A percentile compares a stretch with the other conserved stretches of the same genome.
Conservation (phyloP, 2,113 vertebrate genomes). For the Cryptomyrus ogoouensis region DNA sequence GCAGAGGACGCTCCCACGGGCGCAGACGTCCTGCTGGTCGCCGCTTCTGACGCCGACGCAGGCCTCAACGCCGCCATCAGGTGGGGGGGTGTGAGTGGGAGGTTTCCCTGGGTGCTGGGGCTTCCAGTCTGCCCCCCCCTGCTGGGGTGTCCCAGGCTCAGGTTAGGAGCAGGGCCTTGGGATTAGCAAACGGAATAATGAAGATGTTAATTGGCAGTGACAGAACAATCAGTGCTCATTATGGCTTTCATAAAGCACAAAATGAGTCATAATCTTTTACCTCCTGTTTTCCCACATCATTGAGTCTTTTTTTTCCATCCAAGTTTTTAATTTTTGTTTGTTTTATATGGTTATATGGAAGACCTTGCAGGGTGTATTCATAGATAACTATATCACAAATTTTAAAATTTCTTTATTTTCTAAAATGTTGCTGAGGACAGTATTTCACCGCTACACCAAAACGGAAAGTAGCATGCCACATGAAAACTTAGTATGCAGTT, state of each 20-base stretch:
- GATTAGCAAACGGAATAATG: slow-evolving; percentile 55
- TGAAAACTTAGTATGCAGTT: neutral
- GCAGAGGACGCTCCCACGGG: slow-evolving; percentile 83
- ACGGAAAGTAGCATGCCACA: neutral
- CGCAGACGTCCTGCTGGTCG: slow-evolving; percentile 82
- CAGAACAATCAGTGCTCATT: slow-evolving; percentile 53
- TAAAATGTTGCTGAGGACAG: neutral
- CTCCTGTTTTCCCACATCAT: neutral
- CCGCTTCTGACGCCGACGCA: slow-evolving; percentile 79
- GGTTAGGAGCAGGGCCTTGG: slow-evolving; percentile 44
- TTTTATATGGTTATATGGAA: neutral
- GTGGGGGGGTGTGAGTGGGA: slow-evolving; percentile 51
- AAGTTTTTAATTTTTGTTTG: neutral
- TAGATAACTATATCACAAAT: neutral
- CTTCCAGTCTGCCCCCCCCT: slow-evolving; percentile 24
- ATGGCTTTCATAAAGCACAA: slow-evolving; percentile 28
- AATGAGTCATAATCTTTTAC: neutral
- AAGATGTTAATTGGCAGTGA: slow-evolving; percentile 64
- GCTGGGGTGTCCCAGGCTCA: slow-evolving; percentile 26
- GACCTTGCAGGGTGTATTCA: neutral
- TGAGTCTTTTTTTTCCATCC: neutral
- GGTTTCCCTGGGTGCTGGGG: neutral
- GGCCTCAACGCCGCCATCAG: slow-evolving; percentile 82
- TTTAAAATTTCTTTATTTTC: neutral
- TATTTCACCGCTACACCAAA: neutral